A percentile compares a stretch with the other conserved stretches of the same genome.
phyloP scores from a whole-genome alignment of 2,113 vertebrate species.

The Oreochromis niloticus region DNA sequence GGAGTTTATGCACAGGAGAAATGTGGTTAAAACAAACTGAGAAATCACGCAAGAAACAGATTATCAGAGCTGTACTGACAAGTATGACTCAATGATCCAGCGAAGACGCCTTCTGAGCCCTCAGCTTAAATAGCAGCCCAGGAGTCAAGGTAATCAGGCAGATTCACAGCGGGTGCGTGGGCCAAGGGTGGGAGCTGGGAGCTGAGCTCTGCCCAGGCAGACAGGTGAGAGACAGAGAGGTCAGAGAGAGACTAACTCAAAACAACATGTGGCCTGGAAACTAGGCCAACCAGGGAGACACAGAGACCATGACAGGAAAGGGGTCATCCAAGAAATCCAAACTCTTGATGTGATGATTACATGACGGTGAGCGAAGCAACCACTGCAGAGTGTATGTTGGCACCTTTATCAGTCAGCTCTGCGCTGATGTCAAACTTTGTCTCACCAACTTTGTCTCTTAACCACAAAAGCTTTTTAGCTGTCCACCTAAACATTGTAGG shows the following conservation, averaged over 20 bases:
- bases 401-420: not conserved
- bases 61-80: not conserved
- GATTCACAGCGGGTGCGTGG: not conserved
- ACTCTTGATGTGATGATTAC: not conserved
- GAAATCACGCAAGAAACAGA: fast-evolving
- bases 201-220: not conserved
- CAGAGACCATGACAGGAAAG: not conserved
- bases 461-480: not conserved
- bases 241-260: not conserved
- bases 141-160: not conserved
- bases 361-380: not conserved
- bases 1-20: not conserved
- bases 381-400: not conserved
- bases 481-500: not conserved
- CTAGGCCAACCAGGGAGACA: not conserved
- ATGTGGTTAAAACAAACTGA: fast-evolving
- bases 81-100: not conserved
- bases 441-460: not conserved
- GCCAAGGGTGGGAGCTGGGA: not conserved
- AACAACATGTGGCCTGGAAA: not conserved
- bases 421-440: not conserved
- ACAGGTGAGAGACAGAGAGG: not conserved
- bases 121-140: not conserved
- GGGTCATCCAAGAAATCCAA: not conserved
- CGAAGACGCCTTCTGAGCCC: not conserved